Conservation (phyloP, 1,140 invertebrate species). For the Sipha flava region DNA sequence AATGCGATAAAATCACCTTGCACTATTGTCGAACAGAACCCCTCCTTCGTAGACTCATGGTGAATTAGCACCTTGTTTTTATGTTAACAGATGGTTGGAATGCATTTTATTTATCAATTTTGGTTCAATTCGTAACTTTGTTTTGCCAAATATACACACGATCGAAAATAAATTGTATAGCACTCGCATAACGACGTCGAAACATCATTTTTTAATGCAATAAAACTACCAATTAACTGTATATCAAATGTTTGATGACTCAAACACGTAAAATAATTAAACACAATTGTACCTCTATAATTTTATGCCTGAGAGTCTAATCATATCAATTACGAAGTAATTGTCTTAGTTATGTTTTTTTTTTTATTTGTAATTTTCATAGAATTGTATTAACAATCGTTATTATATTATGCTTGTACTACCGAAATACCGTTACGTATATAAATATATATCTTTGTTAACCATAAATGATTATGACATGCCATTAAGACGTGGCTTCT, state of each 20-base stretch:
- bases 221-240: too few species aligned
- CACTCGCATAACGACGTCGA: too few species aligned
- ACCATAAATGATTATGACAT: conserved; percentile 9
- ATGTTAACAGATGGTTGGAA: too few species aligned
- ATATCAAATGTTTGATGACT: background rate
- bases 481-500: conserved; percentile 6
- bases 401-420: background rate
- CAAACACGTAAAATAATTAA: background rate
- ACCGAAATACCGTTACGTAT: background rate
- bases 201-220: too few species aligned
- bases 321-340: background rate
- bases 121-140: too few species aligned
- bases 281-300: background rate
- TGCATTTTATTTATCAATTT: too few species aligned
- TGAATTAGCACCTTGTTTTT: too few species aligned
- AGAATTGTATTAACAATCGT: background rate
- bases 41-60: too few species aligned
- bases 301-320: background rate
- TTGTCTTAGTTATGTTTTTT: background rate
- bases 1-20: too few species aligned
- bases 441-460: background rate
- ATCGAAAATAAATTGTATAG: too few species aligned
- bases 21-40: too few species aligned
- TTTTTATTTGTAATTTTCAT: background rate
- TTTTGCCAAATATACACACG: too few species aligned